Evolutionary conservation across 2,797 vertebrate species (phyloP), one percentile per base, ranked within the genome.

Genomic region (Semotilus atromaculatus): DNA sequence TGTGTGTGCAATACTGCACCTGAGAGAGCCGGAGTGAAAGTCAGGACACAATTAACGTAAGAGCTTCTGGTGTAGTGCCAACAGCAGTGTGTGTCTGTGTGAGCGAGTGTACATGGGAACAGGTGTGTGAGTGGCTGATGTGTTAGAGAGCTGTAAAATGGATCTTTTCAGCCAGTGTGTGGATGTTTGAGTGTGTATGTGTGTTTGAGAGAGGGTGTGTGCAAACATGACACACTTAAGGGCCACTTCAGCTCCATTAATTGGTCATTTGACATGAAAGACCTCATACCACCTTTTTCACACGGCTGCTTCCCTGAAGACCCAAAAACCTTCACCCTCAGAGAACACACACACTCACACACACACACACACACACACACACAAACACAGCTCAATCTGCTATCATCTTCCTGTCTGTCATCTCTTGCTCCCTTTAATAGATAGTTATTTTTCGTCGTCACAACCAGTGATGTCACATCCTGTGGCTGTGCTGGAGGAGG

Each of bases 201-300:
- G 40, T 66, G 73, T 86, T 13, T 82, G 51, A 29, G 68, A n/a
- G 60, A 66, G 74, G 34, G 23, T 80, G 81, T 80, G 84, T 66
- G 86, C 76, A 86, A 88, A 86, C 87, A 85, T 45, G 84, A 55
- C 82, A 45, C 75, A 83, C 64, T 84, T 80, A 86, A 90, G 86
- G 67, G 79, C 77, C 89, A 84, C 89, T 90, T 86, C 82, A 90
- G 77, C 86, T 79, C 88, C 84, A 90, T 90, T 90, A 88, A 88
- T 90, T 90, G 86, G 84, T 82, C 82, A 83, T 85, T 86, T 84
- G 87, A 88, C 68, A 84, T 87, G 82, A 86, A 88, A 88, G 86
- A 84, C 83, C 86, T 77, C 82, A 76, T 84, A 70, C 81, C 82
- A 88, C 84, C 85, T 58, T 86, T 81, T 84, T 71, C 40, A 86